These are phyloP conservation scores for Xylota sylvarum DNA, from an alignment of 2,888 invertebrate species.

Conservation along the genomic window DNA sequence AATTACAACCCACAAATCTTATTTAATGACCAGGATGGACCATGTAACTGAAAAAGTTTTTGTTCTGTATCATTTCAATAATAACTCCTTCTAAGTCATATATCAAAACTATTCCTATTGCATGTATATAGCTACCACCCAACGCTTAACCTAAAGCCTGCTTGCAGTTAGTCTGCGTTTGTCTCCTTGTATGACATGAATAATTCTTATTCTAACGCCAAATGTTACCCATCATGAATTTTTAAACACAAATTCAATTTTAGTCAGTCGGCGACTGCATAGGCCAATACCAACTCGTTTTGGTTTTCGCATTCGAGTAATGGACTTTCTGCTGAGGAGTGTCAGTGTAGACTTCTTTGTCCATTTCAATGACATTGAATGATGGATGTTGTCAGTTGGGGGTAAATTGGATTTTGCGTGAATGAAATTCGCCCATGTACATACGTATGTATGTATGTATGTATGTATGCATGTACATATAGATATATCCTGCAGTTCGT, in stretches of 20 bases:
- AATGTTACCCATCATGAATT: slow-evolving; percentile 8
- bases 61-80: neutral
- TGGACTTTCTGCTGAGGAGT: slow-evolving; percentile 37
- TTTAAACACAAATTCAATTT: neutral
- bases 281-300: slow-evolving; percentile 1
- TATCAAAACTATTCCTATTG: neutral
- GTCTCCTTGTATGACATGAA: neutral
- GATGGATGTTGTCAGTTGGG: slow-evolving; percentile 47
- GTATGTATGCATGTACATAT: too few relatives aligned
- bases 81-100: neutral
- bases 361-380: slow-evolving; percentile 56
- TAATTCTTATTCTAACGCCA: neutral
- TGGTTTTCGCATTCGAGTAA: slow-evolving; percentile 18
- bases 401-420: slow-evolving; percentile 51
- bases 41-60: neutral
- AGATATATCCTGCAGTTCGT: neutral
- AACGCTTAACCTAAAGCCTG: neutral
- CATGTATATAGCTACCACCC: neutral
- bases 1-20: too few relatives aligned
- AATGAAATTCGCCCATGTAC: slow-evolving; percentile 33
- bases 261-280: neutral
- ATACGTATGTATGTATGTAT: too few relatives aligned
- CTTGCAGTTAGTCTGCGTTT: neutral
- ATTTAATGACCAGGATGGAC: too few relatives aligned
- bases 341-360: slow-evolving; percentile 43